Evolutionary conservation across 2,888 invertebrate species (phyloP).

Genomic region (Boloria euphrosyne): DNA sequence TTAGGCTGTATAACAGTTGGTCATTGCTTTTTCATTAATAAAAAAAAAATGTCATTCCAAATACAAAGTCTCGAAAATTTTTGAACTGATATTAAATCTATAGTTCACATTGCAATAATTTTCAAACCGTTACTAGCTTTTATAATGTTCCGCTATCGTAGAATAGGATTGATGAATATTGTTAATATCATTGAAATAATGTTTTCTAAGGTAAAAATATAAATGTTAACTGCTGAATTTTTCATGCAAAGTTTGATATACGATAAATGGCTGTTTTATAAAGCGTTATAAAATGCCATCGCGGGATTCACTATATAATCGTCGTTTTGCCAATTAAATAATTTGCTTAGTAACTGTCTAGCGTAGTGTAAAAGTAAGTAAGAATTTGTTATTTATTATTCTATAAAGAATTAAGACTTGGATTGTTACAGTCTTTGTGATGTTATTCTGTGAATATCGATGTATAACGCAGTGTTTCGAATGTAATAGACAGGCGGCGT

Average conservation of each 20-base stretch:
- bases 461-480: conserved; percentile 16
- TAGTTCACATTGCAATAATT: conserved; percentile 58
- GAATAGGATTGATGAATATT: conserved; percentile 52
- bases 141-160: conserved; percentile 68
- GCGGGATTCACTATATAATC: conserved; percentile 43
- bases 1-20: neutral
- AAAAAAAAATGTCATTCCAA: conserved; percentile 33
- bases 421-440: conserved; percentile 67
- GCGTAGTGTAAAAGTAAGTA: conserved; percentile 61
- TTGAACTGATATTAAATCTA: conserved; percentile 47
- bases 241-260: conserved; percentile 43
- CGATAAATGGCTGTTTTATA: conserved; percentile 33
- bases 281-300: conserved; percentile 33
- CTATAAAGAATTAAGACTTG: conserved; percentile 74
- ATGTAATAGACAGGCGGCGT: conserved; percentile 6
- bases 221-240: conserved; percentile 40
- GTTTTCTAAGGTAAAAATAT: conserved; percentile 30
- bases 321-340: conserved; percentile 65
- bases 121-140: conserved; percentile 69
- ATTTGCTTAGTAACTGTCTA: conserved; percentile 74
- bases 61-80: conserved; percentile 8
- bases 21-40: neutral
- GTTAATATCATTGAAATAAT: conserved; percentile 41
- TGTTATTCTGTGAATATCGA: conserved; percentile 58
- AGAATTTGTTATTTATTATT: conserved; percentile 81